phyloP scores from a whole-genome alignment of 2,113 vertebrate species.

The Noturus placidus region DNA sequence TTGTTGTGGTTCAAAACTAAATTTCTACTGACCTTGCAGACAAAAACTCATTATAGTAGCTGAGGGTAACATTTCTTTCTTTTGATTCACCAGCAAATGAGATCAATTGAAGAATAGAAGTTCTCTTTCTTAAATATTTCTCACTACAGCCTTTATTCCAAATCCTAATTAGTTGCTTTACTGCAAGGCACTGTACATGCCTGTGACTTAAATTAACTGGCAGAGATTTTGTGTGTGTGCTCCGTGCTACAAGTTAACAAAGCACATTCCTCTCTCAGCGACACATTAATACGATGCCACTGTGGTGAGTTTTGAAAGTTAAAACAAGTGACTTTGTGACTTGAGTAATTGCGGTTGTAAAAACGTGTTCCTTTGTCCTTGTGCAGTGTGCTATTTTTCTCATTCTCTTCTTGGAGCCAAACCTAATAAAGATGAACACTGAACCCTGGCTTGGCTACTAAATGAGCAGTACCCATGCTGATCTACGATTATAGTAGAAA shows the following conservation, averaged over 20 bases:
- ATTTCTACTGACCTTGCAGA: background rate
- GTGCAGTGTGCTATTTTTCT: background rate
- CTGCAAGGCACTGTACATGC: background rate
- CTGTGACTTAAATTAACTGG: conserved; percentile 15
- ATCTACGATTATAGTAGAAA: background rate
- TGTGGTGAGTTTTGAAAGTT: background rate
- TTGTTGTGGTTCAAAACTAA: background rate
- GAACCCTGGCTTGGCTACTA: background rate
- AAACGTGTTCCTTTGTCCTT: background rate
- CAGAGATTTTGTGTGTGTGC: conserved; percentile 17
- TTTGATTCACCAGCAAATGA: background rate
- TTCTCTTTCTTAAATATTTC: background rate
- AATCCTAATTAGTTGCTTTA: conserved; percentile 36
- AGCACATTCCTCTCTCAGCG: conserved; percentile 28
- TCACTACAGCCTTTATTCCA: background rate
- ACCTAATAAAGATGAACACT: background rate
- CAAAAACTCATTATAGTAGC: background rate
- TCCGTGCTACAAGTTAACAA: conserved; percentile 13
- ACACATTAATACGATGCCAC: background rate
- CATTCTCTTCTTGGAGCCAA: background rate
- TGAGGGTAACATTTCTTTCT: background rate
- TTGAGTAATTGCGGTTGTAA: background rate
- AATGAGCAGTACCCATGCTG: background rate
- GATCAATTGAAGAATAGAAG: background rate
- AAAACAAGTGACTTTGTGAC: background rate